These are phyloP conservation scores for Bucorvus abyssinicus DNA, from an alignment of 2,797 vertebrate genomes.

Conservation along the genomic window DNA sequence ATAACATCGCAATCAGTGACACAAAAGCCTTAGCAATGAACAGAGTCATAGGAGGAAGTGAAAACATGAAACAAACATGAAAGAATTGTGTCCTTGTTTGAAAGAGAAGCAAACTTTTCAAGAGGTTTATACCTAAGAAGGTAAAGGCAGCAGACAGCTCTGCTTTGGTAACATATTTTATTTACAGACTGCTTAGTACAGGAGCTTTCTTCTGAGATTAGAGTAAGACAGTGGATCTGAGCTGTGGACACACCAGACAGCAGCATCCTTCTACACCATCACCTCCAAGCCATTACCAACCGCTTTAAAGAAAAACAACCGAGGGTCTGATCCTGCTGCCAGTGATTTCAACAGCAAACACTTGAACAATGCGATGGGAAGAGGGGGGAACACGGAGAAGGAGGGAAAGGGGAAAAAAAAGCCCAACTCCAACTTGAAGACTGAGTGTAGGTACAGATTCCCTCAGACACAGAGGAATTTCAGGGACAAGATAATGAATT, in stretches of 20 bases:
- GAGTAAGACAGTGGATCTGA: neutral
- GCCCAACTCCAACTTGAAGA: neutral
- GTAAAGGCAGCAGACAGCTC: constrained; percentile 1
- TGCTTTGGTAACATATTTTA: constrained; percentile 25
- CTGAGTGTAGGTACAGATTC: neutral
- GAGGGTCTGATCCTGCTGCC: neutral
- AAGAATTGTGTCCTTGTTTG: constrained; percentile 1
- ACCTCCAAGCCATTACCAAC: constrained; percentile 26
- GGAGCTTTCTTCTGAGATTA: constrained; percentile 24
- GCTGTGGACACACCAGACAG: constrained; percentile 26
- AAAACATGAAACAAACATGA: constrained; percentile 63
- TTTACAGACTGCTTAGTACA: neutral
- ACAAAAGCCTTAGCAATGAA: constrained; percentile 63
- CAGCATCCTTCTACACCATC: constrained; percentile 44
- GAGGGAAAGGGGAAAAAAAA: neutral
- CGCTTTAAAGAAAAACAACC: constrained; percentile 25
- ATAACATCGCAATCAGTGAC: constrained; percentile 62
- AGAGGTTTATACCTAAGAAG: constrained; percentile 4
- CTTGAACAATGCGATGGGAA: neutral
- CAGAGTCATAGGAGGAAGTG: constrained; percentile 46
- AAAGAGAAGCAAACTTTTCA: constrained; percentile 48
- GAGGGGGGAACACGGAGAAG: neutral
- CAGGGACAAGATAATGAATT: constrained; percentile 27
- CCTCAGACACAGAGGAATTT: constrained; percentile 8
- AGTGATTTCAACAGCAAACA: neutral